Evolutionary conservation across 2,888 invertebrate species (phyloP).

Genomic region (Keiferia lycopersicella): DNA sequence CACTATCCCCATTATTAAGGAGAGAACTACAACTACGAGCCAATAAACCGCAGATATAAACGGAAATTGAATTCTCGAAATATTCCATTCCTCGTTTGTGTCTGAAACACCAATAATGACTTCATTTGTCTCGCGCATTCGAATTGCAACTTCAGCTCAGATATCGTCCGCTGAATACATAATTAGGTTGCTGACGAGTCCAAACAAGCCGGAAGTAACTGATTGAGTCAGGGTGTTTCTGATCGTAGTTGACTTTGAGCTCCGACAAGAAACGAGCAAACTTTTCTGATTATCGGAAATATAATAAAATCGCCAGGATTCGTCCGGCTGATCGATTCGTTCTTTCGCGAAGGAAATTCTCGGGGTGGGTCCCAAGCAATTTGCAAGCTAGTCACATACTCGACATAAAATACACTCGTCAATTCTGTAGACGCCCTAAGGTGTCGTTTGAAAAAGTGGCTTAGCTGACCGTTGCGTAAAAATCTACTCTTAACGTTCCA

Average conservation of each 20-base stretch:
- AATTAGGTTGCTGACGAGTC: conserved; percentile 17
- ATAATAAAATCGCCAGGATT: conserved; percentile 13
- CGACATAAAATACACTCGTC: conserved; percentile 52
- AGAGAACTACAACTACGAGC: not conserved
- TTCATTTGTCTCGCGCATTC: conserved; percentile 13
- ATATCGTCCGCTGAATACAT: conserved; percentile 11
- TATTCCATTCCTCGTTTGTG: conserved; percentile 30
- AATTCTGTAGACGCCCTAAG: conserved; percentile 34
- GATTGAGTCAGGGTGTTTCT: not conserved
- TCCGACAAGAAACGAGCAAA: conserved; percentile 3
- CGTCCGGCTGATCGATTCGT: conserved; percentile 22
- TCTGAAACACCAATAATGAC: conserved; percentile 24
- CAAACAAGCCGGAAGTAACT: not conserved
- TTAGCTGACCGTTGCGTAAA: not conserved
- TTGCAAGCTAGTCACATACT: conserved; percentile 52
- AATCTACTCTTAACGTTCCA: not conserved
- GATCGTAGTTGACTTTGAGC: not conserved
- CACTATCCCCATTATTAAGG: not conserved
- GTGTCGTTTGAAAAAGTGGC: conserved; percentile 5
- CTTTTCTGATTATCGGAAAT: conserved; percentile 15
- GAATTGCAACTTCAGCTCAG: conserved; percentile 15
- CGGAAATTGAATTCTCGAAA: conserved; percentile 15
- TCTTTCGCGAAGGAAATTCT: conserved; percentile 35
- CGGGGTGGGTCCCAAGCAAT: conserved; percentile 39
- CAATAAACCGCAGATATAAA: conserved; percentile 3